phyloP scores from a whole-genome alignment of 2,797 vertebrate species.

The Crocidura indochinensis region DNA sequence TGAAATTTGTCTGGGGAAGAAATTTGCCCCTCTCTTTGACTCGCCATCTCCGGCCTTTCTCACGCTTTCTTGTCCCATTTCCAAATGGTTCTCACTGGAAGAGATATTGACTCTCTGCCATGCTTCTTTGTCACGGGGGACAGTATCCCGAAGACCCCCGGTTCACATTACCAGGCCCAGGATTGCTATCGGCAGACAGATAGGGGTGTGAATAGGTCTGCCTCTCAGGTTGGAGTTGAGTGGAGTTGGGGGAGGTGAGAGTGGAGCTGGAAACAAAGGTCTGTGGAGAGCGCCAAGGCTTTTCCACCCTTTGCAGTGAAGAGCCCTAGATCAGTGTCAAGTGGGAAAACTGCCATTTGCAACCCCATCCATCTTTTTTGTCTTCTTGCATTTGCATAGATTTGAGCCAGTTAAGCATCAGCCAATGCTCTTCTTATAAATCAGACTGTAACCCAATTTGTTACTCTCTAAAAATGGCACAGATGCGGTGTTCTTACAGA shows the following conservation, averaged over 20 bases:
- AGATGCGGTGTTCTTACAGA: not conserved
- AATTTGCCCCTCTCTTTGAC: constrained; percentile 7
- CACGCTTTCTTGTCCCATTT: constrained; percentile 37
- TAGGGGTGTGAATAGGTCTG: constrained; percentile 75
- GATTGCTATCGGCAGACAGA: constrained; percentile 73
- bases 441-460: constrained; percentile 66
- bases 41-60: constrained; percentile 64
- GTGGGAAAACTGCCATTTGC: not conserved
- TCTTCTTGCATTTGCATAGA: not conserved
- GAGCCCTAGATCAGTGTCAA: constrained; percentile 63
- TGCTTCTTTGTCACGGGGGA: not conserved
- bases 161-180: constrained; percentile 56
- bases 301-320: constrained; percentile 53
- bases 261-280: constrained; percentile 67
- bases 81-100: constrained; percentile 42
- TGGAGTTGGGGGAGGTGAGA: constrained; percentile 26
- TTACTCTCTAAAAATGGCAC: constrained; percentile 13
- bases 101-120: constrained; percentile 14
- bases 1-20: not conserved
- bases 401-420: not conserved
- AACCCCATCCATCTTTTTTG: not conserved
- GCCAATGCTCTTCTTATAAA: constrained; percentile 64
- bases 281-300: not conserved
- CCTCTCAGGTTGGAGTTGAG: constrained; percentile 64
- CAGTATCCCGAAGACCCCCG: constrained; percentile 66